These are phyloP conservation scores for Ammodytes dubius DNA, from an alignment of 2,113 vertebrate genomes.

Conservation along the genomic window DNA sequence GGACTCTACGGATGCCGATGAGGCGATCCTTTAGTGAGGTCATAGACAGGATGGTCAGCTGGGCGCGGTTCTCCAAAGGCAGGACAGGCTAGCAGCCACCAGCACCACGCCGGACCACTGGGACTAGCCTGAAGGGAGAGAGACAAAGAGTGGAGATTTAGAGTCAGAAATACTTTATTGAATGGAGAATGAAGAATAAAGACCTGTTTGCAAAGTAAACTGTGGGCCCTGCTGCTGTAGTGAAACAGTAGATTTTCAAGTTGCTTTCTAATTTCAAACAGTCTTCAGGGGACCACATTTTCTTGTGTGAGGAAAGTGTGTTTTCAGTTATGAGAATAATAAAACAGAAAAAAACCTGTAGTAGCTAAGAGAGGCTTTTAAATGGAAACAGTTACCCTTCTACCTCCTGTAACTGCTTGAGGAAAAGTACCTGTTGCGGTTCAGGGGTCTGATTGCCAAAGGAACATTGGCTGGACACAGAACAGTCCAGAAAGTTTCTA, in stretches of 20 bases:
- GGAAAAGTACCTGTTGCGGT: not conserved
- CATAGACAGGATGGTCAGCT: slow-evolving; percentile 93
- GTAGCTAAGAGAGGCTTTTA: not conserved
- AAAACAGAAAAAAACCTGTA: not conserved
- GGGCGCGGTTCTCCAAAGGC: slow-evolving; percentile 91
- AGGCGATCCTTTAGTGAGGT: slow-evolving; percentile 92
- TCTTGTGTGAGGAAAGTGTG: too few species aligned
- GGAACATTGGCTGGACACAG: not conserved
- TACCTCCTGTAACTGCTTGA: too few species aligned
- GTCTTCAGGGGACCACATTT: too few species aligned
- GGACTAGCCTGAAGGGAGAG: slow-evolving; percentile 83
- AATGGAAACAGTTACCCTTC: too few species aligned
- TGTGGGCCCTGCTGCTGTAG: too few species aligned
- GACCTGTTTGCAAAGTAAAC: too few species aligned
- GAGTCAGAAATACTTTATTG: too few species aligned
- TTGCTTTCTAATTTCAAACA: too few species aligned
- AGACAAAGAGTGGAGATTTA: too few species aligned
- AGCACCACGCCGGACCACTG: slow-evolving; percentile 93
- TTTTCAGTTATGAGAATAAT: too few species aligned
- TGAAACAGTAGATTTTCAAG: too few species aligned
- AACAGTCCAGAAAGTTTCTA: not conserved
- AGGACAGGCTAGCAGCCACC: slow-evolving; percentile 94
- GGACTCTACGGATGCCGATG: slow-evolving; percentile 88
- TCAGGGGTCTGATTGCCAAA: not conserved
- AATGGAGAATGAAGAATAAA: too few species aligned